These are phyloP conservation scores for Manis crassicaudata DNA, from an alignment of 2,797 vertebrate genomes.

Conservation along the genomic window DNA sequence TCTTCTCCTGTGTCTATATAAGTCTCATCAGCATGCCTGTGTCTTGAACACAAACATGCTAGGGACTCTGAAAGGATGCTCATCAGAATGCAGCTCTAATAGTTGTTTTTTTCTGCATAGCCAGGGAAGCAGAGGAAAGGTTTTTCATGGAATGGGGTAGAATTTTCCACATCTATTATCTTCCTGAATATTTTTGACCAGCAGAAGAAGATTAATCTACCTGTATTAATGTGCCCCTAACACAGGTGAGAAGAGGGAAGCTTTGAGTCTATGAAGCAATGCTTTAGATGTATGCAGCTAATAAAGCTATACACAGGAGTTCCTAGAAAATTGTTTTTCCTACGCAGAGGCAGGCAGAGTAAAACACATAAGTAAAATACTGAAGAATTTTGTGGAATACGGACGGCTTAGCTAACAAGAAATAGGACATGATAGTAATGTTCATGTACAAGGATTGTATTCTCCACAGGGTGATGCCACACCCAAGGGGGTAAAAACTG, in stretches of 20 bases:
- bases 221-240: not conserved
- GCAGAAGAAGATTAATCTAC: not conserved
- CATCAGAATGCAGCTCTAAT: not conserved
- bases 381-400: rapidly evolving
- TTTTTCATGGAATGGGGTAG: not conserved
- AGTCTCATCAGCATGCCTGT: not conserved
- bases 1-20: no score
- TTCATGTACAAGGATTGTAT: not conserved
- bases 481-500: not conserved
- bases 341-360: not conserved
- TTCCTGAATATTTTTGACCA: not conserved
- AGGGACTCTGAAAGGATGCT: not conserved
- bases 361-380: not conserved
- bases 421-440: not conserved
- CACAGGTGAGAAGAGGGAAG: not conserved
- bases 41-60: no score
- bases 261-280: not conserved
- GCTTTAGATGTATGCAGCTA: not conserved
- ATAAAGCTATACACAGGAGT: not conserved
- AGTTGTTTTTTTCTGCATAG: not conserved
- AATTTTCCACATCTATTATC: not conserved
- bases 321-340: not conserved
- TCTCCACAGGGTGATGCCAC: no score
- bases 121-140: not conserved
- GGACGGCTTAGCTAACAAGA: not conserved